Base-by-base conservation (phyloP, 2,797 vertebrate genomes). In the Pyrrhura leucotis region DNA sequence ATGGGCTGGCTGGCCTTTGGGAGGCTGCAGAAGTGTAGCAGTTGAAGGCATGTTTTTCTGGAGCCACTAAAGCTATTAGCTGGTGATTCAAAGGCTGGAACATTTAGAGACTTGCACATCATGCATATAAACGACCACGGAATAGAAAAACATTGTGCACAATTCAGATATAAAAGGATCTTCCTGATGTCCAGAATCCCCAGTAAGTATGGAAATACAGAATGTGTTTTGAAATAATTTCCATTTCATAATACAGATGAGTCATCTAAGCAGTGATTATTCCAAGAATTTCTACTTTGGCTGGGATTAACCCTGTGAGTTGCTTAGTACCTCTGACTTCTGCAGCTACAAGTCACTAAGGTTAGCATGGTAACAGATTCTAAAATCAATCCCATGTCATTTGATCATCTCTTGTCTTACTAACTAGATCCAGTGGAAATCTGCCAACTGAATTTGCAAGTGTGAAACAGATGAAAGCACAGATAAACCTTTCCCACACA, bases 161-260 rank as follows among this genome's bases (percentile, higher is more conserved):
- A 58, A 33, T 39, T 92, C 75, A 31, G 35, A 31, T 68, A 56
- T 37, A 37, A 91, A 92, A 80, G 67, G 56, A 79, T 35, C 10
- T 33, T 71, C 75, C 84, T 78, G 87, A 51, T 58, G 84, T 71
- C 76, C 90, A 96, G 90, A 72, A 77, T 89, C 86, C 80, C 65
- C 79, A 51, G 88, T 35, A 39, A 80, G 86, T 67, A 42, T 48
- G 61, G 86, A 92, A 92, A 80, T n/a, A 91, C 87, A 85, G 86
- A 92, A 71, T 40, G 90, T 80, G 65, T 88, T 77, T 63, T 79
- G 58, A 92, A 93, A 68, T 83, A 4, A 90, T 93, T 94, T 93
- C 88, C 93, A 92, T 87, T 85, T 85, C 78, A 77, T 89, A 83
- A 77, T n/a, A 21, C 40, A 74, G 45, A 89, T 92, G 92, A 95